Conservation (phyloP, 2,888 invertebrate species). For the Nineta flava region DNA sequence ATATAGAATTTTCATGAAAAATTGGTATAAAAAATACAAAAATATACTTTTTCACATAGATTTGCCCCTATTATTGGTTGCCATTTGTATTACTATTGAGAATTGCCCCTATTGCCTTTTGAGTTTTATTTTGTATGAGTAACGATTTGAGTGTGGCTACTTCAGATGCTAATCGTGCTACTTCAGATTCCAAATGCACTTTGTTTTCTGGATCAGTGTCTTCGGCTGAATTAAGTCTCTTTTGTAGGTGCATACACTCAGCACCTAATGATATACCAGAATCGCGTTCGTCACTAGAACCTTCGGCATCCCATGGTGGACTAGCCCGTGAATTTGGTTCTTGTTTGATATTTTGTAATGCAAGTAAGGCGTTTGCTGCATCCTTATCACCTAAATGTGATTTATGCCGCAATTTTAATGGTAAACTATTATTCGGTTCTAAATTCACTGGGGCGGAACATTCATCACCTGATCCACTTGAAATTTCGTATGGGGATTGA, state of each 20-base stretch:
- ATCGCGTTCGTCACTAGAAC: conserved; percentile 79
- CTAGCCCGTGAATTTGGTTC: conserved; percentile 67
- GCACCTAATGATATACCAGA: conserved; percentile 74
- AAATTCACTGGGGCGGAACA: conserved; percentile 26
- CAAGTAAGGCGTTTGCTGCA: conserved; percentile 65
- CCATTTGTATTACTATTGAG: not conserved
- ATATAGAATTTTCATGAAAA: no score
- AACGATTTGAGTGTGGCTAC: conserved; percentile 78
- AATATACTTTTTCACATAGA: no score
- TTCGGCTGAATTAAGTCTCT: not conserved
- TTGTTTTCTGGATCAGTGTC: conserved; percentile 39
- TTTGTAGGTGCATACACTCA: conserved; percentile 32
- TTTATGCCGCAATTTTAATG: conserved; percentile 82
- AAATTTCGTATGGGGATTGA: conserved; percentile 67
- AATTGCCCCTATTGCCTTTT: not conserved
- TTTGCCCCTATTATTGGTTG: not conserved
- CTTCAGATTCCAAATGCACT: conserved; percentile 66
- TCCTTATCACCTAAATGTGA: conserved; percentile 80
- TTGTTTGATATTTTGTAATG: conserved; percentile 72
- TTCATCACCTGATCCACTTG: conserved; percentile 50
- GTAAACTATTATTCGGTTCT: conserved; percentile 63
- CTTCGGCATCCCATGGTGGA: conserved; percentile 77
- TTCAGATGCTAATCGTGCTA: conserved; percentile 78
- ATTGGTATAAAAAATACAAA: no score
- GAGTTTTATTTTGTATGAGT: conserved; percentile 44